phyloP scores from a whole-genome alignment of 2,888 invertebrate species.

The Ophraella communa region DNA sequence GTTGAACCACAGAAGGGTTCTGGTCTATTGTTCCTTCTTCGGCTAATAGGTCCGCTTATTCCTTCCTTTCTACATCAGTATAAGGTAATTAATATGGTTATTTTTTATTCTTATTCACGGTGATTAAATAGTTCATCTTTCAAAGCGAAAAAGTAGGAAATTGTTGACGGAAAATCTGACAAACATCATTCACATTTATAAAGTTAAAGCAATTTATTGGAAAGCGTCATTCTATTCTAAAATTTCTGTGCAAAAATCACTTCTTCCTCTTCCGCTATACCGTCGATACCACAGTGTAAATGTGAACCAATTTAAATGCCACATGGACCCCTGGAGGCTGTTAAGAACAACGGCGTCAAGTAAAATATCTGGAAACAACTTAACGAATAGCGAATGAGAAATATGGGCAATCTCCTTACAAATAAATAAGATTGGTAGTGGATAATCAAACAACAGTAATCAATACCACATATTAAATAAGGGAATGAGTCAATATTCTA shows the following conservation, averaged over 20 bases:
- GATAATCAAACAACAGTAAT: neutral
- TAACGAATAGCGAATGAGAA: conserved; percentile 39
- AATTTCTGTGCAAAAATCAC: neutral
- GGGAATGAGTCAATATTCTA: neutral
- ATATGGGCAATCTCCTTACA: conserved; percentile 50
- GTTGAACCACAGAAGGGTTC: no score
- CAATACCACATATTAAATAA: neutral
- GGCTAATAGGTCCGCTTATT: no score
- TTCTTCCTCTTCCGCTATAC: neutral
- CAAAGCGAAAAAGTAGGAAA: no score
- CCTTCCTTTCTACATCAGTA: no score
- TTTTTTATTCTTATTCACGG: no score
- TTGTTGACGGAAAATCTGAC: no score
- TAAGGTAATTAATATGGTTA: no score
- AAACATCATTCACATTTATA: no score
- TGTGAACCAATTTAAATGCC: conserved; percentile 6
- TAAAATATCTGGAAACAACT: conserved; percentile 27
- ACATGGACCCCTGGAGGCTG: conserved; percentile 10
- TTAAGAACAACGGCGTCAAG: conserved; percentile 24
- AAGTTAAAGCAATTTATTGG: no score
- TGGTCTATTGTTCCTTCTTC: no score
- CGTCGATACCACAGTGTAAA: conserved; percentile 2
- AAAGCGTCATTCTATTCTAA: neutral
- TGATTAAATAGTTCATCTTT: no score
- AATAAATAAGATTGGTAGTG: conserved; percentile 49